These are phyloP conservation scores for Spodoptera litura DNA, from an alignment of 1,140 invertebrate species.

Conservation along the genomic window DNA sequence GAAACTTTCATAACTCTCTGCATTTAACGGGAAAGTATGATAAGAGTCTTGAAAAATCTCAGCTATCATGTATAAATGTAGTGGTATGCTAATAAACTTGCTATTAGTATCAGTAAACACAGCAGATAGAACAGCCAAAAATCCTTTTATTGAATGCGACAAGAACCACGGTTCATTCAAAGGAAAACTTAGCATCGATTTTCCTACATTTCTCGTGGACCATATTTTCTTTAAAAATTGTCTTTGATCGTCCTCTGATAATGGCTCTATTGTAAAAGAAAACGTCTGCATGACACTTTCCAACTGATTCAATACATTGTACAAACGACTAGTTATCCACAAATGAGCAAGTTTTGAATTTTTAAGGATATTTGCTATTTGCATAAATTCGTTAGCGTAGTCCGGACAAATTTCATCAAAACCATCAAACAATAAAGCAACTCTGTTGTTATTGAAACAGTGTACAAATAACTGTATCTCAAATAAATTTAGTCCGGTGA, in stretches of 20 bases:
- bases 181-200: not conserved
- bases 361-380: slow-evolving; percentile 21
- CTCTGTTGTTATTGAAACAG: slow-evolving; percentile 34
- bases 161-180: not conserved
- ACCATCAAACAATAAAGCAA: slow-evolving; percentile 36
- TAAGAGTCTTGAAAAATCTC: slow-evolving; percentile 23
- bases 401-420: slow-evolving; percentile 48
- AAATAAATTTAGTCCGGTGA: slow-evolving; percentile 5
- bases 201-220: not conserved
- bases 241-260: not conserved
- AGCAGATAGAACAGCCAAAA: slow-evolving; percentile 12
- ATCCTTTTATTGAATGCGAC: not conserved
- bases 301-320: slow-evolving; percentile 14
- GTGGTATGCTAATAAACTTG: slow-evolving; percentile 22
- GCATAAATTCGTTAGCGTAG: slow-evolving; percentile 25
- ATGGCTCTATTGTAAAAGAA: slow-evolving; percentile 12
- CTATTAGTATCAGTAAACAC: not conserved
- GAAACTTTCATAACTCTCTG: slow-evolving; percentile 3
- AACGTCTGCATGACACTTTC: slow-evolving; percentile 23
- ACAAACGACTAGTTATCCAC: slow-evolving; percentile 32
- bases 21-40: not conserved
- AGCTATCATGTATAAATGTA: slow-evolving; percentile 30
- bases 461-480: slow-evolving; percentile 39
- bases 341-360: slow-evolving; percentile 34
- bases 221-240: slow-evolving; percentile 23